Percentiles rank a stretch among this genome's conserved stretches.
These are phyloP conservation scores for Sylvietta virens DNA, from an alignment of 2,113 vertebrate genomes.

Conservation along the genomic window DNA sequence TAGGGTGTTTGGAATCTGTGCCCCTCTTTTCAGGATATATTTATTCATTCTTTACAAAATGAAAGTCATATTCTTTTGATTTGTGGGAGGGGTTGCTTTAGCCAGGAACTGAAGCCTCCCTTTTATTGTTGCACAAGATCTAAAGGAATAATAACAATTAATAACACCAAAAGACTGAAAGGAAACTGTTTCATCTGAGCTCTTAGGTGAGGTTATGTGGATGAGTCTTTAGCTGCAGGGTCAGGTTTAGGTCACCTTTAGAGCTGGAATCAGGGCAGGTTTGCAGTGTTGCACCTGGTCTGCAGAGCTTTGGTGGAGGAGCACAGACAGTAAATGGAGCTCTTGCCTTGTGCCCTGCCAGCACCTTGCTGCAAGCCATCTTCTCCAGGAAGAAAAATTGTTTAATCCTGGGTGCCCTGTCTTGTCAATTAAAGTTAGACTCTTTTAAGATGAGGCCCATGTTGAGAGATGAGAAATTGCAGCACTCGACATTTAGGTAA, in stretches of 20 bases:
- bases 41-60: constrained; percentile 34
- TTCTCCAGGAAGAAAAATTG: neutral
- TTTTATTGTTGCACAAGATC: constrained; percentile 35
- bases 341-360: neutral
- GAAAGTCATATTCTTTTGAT: constrained; percentile 33
- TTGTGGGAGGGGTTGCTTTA: constrained; percentile 18
- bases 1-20: neutral
- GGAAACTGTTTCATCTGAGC: constrained; percentile 3
- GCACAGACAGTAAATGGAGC: neutral
- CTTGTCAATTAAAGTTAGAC: neutral
- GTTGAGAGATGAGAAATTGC: neutral
- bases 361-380: neutral
- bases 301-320: neutral
- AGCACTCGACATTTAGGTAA: neutral
- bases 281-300: neutral
- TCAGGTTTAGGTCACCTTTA: neutral
- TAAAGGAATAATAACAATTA: constrained; percentile 45
- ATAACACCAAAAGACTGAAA: neutral
- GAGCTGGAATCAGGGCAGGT: neutral
- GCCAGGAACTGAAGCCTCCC: neutral
- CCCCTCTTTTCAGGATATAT: neutral
- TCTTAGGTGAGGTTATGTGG: neutral
- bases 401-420: neutral
- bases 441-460: neutral
- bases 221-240: neutral